phyloP scores from a whole-genome alignment of 2,797 vertebrate genomes.

The Myotis pilosus region DNA sequence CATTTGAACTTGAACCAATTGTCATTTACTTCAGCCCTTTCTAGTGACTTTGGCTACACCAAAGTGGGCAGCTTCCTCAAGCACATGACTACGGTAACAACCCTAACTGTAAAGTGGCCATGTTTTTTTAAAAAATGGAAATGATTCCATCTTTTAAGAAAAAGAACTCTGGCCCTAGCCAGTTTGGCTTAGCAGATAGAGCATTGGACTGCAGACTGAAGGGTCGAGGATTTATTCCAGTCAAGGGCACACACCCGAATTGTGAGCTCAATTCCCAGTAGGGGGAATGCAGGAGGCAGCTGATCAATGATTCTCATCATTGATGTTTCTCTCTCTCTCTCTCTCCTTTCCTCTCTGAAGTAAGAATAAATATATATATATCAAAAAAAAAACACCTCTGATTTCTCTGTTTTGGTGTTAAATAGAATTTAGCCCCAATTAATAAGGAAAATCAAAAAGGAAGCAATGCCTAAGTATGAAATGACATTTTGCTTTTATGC shows the following conservation, averaged over 20 bases:
- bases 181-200: no score
- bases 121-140: neutral
- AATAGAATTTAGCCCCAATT: neutral
- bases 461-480: neutral
- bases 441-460: neutral
- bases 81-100: neutral
- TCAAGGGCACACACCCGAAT: no score
- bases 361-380: no score
- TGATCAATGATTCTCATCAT: no score
- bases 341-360: no score
- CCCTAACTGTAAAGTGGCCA: neutral
- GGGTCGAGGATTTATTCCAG: no score
- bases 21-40: neutral
- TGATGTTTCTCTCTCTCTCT: no score
- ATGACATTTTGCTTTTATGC: neutral
- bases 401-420: neutral
- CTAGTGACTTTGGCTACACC: neutral
- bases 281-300: no score
- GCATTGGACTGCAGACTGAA: no score
- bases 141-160: neutral
- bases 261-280: no score
- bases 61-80: accelerated
- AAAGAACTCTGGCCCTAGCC: no score
- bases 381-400: neutral
- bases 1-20: neutral